Evolutionary conservation across 2,888 invertebrate genomes (phyloP).

Genomic region (Tiliacea citrago): DNA sequence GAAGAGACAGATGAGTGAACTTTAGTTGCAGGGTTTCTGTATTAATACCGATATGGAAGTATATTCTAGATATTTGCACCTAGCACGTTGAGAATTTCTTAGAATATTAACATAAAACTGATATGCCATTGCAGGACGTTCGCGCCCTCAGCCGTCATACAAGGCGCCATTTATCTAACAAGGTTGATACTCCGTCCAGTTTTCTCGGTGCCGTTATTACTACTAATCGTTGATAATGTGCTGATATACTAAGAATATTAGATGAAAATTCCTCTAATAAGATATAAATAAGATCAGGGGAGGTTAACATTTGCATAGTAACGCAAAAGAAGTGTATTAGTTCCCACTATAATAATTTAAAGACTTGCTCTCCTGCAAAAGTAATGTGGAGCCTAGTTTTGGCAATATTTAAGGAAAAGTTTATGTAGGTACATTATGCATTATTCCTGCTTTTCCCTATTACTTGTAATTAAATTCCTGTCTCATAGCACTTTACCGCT

Average conservation of each 20-base stretch:
- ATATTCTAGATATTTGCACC: slow-evolving; percentile 29
- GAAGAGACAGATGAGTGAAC: slow-evolving; percentile 27
- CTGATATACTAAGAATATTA: slow-evolving; percentile 51
- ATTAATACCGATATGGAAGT: slow-evolving; percentile 13
- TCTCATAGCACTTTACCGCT: slow-evolving; percentile 38
- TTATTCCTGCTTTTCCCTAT: not conserved
- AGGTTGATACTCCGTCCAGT: slow-evolving; percentile 69
- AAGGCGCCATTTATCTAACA: slow-evolving; percentile 72
- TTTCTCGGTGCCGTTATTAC: slow-evolving; percentile 71
- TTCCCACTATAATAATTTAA: not conserved
- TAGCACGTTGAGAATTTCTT: slow-evolving; percentile 46
- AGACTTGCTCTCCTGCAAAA: not conserved
- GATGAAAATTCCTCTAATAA: slow-evolving; percentile 20
- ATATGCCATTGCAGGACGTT: slow-evolving; percentile 57
- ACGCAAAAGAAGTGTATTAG: not conserved
- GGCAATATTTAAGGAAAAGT: not conserved
- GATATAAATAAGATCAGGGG: slow-evolving; percentile 7
- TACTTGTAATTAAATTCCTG: slow-evolving; percentile 29
- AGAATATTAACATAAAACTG: slow-evolving; percentile 72
- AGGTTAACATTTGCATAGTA: not conserved
- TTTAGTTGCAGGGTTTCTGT: slow-evolving; percentile 8
- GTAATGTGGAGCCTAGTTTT: not conserved
- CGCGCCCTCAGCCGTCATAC: slow-evolving; percentile 67
- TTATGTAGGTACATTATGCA: not conserved
- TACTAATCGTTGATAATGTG: slow-evolving; percentile 71